These are phyloP conservation scores for Orientallactaga sibirica DNA, from an alignment of 2,797 vertebrate species.

Conservation along the genomic window DNA sequence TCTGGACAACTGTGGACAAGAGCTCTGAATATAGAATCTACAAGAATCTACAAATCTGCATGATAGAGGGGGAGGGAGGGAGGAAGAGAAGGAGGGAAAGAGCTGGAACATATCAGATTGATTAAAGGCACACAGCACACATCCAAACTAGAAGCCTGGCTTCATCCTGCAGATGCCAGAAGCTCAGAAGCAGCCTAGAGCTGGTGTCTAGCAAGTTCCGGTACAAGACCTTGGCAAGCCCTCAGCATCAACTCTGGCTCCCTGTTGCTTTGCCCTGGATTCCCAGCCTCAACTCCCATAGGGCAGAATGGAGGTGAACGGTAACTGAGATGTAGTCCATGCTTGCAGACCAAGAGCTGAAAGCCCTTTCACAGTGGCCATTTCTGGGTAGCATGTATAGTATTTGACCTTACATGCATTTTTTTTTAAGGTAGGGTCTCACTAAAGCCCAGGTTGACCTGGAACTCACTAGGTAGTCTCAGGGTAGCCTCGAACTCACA, in stretches of 20 bases:
- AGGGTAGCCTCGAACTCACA: too few species aligned
- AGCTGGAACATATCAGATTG: not conserved
- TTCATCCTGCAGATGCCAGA: not conserved
- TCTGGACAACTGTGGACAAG: not conserved
- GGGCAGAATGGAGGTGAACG: not conserved
- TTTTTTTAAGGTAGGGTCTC: not conserved
- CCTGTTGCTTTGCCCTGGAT: not conserved
- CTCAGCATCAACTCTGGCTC: too few species aligned
- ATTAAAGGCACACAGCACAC: not conserved
- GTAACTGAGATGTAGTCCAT: not conserved
- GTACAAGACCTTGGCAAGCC: not conserved
- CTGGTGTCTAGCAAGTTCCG: rapidly evolving
- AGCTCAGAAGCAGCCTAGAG: not conserved
- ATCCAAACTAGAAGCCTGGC: not conserved
- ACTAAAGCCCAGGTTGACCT: too few species aligned
- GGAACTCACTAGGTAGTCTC: too few species aligned
- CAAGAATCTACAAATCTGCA: not conserved
- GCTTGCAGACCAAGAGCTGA: not conserved
- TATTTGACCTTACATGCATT: not conserved
- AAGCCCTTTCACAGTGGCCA: not conserved
- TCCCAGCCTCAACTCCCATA: not conserved
- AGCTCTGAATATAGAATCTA: not conserved
- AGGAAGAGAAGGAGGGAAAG: not conserved
- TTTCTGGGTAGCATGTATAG: not conserved
- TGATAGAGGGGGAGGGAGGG: not conserved